phyloP scores from a whole-genome alignment of 2,797 vertebrate species.

The Euphonia xanthogaster region DNA sequence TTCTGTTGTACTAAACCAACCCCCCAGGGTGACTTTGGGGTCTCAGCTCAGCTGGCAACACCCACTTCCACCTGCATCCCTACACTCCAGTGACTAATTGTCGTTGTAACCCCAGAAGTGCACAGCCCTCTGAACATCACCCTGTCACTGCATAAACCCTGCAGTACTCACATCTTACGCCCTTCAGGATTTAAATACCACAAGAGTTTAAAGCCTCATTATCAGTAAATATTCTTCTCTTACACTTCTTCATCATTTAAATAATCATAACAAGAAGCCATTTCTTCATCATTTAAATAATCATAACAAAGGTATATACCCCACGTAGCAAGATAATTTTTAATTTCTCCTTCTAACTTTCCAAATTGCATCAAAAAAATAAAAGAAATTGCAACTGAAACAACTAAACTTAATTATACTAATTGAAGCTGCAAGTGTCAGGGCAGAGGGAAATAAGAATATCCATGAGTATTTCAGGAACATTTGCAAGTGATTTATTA shows the following conservation, averaged over 20 bases:
- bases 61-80: background rate
- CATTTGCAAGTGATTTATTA: background rate
- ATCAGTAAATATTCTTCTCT: background rate
- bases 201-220: background rate
- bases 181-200: background rate
- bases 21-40: background rate
- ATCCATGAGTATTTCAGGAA: background rate
- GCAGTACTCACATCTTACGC: background rate
- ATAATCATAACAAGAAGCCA: background rate
- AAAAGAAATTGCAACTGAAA: background rate
- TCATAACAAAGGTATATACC: background rate
- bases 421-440: background rate
- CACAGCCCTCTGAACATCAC: background rate
- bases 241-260: background rate
- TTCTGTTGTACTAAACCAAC: background rate
- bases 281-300: constrained; percentile 1
- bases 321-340: background rate
- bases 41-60: background rate
- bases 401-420: background rate
- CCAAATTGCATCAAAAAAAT: background rate
- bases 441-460: background rate
- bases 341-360: background rate
- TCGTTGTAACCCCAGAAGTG: background rate
- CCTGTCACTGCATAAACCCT: background rate
- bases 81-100: background rate